Evolutionary conservation across 2,797 vertebrate species (phyloP).

Genomic region (Gallinago nigripennis): DNA sequence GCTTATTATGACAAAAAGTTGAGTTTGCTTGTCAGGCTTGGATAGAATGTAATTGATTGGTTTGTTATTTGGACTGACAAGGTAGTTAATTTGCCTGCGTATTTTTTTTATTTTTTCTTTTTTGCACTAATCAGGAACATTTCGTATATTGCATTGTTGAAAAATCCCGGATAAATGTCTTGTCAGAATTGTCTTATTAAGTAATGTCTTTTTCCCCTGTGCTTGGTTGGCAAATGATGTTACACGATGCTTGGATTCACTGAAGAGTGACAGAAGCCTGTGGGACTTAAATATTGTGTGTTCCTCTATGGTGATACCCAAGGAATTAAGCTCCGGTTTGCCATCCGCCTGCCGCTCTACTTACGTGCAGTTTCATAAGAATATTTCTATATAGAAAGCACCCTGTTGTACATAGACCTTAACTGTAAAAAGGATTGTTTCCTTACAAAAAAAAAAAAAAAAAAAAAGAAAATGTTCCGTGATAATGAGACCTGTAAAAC

Average conservation of each 20-base stretch:
- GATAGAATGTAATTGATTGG: constrained; percentile 77
- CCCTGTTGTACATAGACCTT: constrained; percentile 47
- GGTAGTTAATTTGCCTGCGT: constrained; percentile 77
- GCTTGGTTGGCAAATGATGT: constrained; percentile 76
- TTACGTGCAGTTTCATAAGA: constrained; percentile 41
- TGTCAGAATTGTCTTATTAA: constrained; percentile 79
- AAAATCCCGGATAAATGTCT: constrained; percentile 77
- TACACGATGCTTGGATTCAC: constrained; percentile 73
- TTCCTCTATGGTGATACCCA: constrained; percentile 63
- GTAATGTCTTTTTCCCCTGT: constrained; percentile 76
- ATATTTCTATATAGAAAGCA: constrained; percentile 59
- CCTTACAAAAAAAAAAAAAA: constrained; percentile 8
- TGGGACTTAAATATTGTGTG: constrained; percentile 69
- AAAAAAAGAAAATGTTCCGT: constrained; percentile 19
- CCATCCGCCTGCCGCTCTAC: constrained; percentile 34
- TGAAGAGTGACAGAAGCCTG: constrained; percentile 76
- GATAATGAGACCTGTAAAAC: constrained; percentile 61
- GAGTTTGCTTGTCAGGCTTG: constrained; percentile 78
- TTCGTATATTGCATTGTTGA: constrained; percentile 73
- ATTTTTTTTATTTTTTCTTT: neutral
- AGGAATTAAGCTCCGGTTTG: constrained; percentile 63
- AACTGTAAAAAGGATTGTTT: constrained; percentile 63
- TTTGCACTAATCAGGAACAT: constrained; percentile 76
- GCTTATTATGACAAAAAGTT: constrained; percentile 74
- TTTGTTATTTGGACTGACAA: constrained; percentile 79